Percentiles rank a stretch among this genome's conserved stretches.
Conservation (phyloP, 2,888 invertebrate species). For the Elmis aenea region DNA sequence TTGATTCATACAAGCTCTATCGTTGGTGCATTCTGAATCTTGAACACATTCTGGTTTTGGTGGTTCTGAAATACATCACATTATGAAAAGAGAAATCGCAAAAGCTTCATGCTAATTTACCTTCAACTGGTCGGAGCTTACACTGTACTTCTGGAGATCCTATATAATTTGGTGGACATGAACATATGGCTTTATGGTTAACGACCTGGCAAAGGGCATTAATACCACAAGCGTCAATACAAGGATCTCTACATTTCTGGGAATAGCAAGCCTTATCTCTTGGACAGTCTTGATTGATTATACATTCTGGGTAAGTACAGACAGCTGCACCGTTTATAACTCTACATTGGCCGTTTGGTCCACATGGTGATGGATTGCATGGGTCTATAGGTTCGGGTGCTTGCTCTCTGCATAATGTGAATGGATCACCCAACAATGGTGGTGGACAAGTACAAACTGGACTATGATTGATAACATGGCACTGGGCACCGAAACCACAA, state of each 20-base stretch:
- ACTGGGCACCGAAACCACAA: constrained; percentile 72
- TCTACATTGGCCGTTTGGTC: constrained; percentile 75
- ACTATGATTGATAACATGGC: constrained; percentile 76
- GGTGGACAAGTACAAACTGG: constrained; percentile 78
- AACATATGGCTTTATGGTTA: constrained; percentile 78
- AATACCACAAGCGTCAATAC: constrained; percentile 74
- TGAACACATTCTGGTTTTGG: constrained; percentile 71
- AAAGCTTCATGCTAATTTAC: too few species aligned
- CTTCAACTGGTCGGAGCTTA: constrained; percentile 45
- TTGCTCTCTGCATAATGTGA: constrained; percentile 58
- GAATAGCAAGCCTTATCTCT: constrained; percentile 74
- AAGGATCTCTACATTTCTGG: constrained; percentile 81
- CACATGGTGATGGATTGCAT: constrained; percentile 82
- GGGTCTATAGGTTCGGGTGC: constrained; percentile 57
- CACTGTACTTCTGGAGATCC: constrained; percentile 78
- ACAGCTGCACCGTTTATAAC: constrained; percentile 64
- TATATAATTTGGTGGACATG: constrained; percentile 71
- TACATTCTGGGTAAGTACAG: constrained; percentile 81
- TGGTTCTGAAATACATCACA: too few species aligned
- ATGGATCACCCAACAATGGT: constrained; percentile 75
- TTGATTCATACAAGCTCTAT: constrained; percentile 74
- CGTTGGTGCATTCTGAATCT: constrained; percentile 75
- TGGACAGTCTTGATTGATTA: constrained; percentile 84
- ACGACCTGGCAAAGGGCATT: constrained; percentile 76
- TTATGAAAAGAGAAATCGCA: too few species aligned